phyloP scores from a whole-genome alignment of 2,113 vertebrate species.

The Rhombomys opimus region DNA sequence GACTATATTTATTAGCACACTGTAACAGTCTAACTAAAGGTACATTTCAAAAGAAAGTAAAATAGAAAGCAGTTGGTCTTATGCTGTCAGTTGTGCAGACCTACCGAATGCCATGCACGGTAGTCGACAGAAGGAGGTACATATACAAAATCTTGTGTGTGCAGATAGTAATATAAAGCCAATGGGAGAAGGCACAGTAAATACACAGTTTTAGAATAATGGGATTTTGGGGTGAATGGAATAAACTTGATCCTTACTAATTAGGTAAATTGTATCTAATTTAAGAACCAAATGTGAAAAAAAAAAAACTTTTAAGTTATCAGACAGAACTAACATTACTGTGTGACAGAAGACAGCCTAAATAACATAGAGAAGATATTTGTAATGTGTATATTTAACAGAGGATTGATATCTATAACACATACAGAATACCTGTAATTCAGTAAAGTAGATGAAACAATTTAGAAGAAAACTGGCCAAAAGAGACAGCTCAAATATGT shows the following conservation, averaged over 20 bases:
- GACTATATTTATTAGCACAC: neutral
- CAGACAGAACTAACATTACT: neutral
- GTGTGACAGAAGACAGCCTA: neutral
- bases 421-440: neutral
- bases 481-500: neutral
- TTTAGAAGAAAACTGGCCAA: constrained; percentile 3
- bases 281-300: constrained; percentile 42
- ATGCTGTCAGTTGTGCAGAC: neutral
- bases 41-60: constrained; percentile 2
- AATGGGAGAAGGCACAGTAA: neutral
- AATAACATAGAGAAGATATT: constrained; percentile 1
- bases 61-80: neutral
- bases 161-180: neutral
- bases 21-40: neutral
- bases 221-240: neutral
- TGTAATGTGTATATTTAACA: constrained; percentile 21
- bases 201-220: neutral
- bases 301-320: neutral
- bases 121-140: neutral
- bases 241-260: neutral
- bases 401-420: neutral
- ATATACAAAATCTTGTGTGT: neutral
- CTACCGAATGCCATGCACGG: neutral
- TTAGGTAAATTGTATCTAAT: constrained; percentile 2
- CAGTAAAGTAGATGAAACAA: neutral